These are phyloP conservation scores for Nothocercus nigrocapillus DNA, from an alignment of 2,113 vertebrate species.

Conservation along the genomic window DNA sequence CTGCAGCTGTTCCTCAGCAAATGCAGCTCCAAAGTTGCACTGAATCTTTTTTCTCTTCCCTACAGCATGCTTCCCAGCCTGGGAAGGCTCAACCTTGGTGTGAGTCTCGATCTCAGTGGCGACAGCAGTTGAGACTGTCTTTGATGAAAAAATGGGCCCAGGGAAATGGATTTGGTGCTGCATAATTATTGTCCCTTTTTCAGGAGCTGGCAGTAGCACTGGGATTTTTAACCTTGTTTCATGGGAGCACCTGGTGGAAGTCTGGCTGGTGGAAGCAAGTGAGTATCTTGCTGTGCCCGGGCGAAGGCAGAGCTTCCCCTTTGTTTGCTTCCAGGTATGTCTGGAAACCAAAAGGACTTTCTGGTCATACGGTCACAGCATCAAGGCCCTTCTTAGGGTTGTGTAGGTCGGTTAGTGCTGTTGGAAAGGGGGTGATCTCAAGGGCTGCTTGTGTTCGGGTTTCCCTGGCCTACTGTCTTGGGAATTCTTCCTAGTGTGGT, in stretches of 20 bases:
- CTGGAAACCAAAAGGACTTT: background rate
- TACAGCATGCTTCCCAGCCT: background rate
- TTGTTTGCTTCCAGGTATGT: background rate
- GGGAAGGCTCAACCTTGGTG: background rate
- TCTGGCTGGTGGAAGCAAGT: background rate
- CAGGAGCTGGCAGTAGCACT: background rate
- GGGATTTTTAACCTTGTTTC: constrained; percentile 2
- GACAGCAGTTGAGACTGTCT: background rate
- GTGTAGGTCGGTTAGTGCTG: background rate
- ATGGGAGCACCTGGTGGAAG: background rate
- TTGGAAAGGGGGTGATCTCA: fast-evolving
- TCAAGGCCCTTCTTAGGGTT: background rate
- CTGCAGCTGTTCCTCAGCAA: constrained; percentile 9
- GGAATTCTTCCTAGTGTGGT: background rate
- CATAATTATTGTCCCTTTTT: background rate
- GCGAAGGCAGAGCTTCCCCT: background rate
- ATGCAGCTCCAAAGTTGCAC: background rate
- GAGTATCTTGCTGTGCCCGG: background rate
- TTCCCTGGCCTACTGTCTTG: background rate
- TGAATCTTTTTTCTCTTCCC: background rate
- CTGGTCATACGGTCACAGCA: background rate
- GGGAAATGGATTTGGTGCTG: background rate
- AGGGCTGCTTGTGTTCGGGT: background rate
- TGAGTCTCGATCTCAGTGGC: background rate
- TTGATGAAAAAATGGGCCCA: background rate